These are phyloP conservation scores for Sakesphorus luctuosus DNA, from an alignment of 2,113 vertebrate species.

Conservation along the genomic window DNA sequence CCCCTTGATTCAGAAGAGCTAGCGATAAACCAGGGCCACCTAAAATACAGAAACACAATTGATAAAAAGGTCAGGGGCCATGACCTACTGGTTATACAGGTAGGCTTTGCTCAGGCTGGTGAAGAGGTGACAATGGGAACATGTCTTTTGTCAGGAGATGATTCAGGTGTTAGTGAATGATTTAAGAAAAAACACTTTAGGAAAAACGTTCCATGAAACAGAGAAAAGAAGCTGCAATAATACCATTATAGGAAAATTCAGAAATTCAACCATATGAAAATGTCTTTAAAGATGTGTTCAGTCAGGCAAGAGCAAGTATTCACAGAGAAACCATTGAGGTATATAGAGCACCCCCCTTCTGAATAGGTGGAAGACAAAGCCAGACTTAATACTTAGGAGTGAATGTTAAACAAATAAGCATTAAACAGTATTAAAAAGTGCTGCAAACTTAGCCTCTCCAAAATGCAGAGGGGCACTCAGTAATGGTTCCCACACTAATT, in stretches of 20 bases:
- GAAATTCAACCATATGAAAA: background rate
- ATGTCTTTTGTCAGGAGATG: background rate
- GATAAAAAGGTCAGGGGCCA: background rate
- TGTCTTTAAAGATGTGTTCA: conserved; percentile 5
- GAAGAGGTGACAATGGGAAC: background rate
- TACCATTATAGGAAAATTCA: background rate
- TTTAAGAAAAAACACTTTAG: background rate
- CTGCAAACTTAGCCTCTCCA: background rate
- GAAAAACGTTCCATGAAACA: background rate
- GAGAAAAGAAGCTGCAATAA: background rate
- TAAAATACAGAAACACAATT: background rate
- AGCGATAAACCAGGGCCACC: background rate
- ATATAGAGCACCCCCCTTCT: background rate
- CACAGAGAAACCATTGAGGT: background rate
- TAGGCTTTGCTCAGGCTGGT: background rate
- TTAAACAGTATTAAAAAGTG: background rate
- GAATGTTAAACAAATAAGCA: conserved; percentile 13
- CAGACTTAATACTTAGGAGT: background rate
- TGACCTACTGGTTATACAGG: background rate
- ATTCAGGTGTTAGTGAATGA: background rate
- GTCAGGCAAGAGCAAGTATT: background rate
- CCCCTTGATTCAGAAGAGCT: background rate
- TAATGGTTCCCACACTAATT: background rate
- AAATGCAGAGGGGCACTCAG: background rate
- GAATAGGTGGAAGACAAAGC: background rate